These are phyloP conservation scores for Trogon melanurus DNA, from an alignment of 2,113 vertebrate species.

Conservation along the genomic window DNA sequence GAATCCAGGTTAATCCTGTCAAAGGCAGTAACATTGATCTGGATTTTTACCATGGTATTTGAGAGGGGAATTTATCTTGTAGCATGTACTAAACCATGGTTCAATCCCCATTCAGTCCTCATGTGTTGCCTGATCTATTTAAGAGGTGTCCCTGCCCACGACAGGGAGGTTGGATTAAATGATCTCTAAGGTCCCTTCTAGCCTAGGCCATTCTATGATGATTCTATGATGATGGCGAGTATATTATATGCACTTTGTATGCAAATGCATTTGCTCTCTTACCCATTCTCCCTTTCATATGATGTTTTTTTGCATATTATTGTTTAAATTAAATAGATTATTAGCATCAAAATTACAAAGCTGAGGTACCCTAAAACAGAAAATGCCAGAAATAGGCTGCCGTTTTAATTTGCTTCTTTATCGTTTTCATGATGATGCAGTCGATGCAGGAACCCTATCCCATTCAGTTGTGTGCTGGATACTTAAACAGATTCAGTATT, in stretches of 20 bases:
- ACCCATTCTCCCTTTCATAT: background rate
- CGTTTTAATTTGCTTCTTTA: background rate
- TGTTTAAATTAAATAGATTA: background rate
- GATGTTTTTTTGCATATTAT: background rate
- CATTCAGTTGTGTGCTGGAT: background rate
- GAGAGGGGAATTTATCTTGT: background rate
- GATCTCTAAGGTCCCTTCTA: too few relatives aligned
- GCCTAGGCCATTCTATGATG: too few relatives aligned
- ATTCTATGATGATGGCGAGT: background rate
- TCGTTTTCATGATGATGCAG: background rate
- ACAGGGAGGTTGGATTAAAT: too few relatives aligned
- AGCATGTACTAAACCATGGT: background rate
- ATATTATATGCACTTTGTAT: background rate
- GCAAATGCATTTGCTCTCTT: background rate
- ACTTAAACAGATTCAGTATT: background rate
- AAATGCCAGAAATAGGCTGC: background rate
- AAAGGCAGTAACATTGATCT: constrained; percentile 11
- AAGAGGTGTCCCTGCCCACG: too few relatives aligned
- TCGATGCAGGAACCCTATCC: background rate
- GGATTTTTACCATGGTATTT: background rate
- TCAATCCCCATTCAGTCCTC: too few relatives aligned
- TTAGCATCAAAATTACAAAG: background rate
- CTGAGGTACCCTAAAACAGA: background rate
- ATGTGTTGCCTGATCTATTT: too few relatives aligned
- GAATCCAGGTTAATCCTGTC: background rate